Evolutionary conservation across 2,113 vertebrate genomes (phyloP).

Genomic region (Oryzias celebensis): DNA sequence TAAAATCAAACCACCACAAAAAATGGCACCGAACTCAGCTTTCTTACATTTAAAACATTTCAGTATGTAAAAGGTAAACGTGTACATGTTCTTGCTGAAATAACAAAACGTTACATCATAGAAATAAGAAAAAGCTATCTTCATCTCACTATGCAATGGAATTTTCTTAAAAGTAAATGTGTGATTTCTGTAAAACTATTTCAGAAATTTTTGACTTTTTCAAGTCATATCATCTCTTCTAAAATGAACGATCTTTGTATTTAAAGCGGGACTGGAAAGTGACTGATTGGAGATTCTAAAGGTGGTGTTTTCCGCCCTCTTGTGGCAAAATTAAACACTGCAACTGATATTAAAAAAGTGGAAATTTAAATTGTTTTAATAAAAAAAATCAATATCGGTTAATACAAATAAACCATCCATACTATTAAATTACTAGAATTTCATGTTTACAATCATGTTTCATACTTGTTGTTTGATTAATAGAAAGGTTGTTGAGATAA

Average conservation of each 20-base stretch:
- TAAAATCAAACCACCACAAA: background rate
- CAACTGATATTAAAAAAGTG: background rate
- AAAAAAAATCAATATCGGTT: background rate
- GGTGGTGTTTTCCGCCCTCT: slow-evolving; percentile 30
- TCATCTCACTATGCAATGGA: too few relatives aligned
- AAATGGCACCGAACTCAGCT: background rate
- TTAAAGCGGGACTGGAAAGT: slow-evolving; percentile 17
- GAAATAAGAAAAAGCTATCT: background rate
- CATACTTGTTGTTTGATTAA: too few relatives aligned
- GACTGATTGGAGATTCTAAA: slow-evolving; percentile 46
- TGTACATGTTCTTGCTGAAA: background rate
- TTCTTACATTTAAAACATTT: background rate
- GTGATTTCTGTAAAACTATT: too few relatives aligned
- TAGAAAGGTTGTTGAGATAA: too few relatives aligned
- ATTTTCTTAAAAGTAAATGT: too few relatives aligned
- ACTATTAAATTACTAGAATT: too few relatives aligned
- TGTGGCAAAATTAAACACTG: background rate
- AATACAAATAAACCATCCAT: too few relatives aligned
- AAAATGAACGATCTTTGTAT: slow-evolving; percentile 31
- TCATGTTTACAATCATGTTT: too few relatives aligned
- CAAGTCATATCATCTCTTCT: rapidly evolving
- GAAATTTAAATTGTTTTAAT: background rate
- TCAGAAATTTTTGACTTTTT: too few relatives aligned
- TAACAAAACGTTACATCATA: background rate
- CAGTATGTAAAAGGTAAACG: background rate